These are phyloP conservation scores for Macroramphosus scolopax DNA, from an alignment of 2,797 vertebrate species.

Conservation along the genomic window DNA sequence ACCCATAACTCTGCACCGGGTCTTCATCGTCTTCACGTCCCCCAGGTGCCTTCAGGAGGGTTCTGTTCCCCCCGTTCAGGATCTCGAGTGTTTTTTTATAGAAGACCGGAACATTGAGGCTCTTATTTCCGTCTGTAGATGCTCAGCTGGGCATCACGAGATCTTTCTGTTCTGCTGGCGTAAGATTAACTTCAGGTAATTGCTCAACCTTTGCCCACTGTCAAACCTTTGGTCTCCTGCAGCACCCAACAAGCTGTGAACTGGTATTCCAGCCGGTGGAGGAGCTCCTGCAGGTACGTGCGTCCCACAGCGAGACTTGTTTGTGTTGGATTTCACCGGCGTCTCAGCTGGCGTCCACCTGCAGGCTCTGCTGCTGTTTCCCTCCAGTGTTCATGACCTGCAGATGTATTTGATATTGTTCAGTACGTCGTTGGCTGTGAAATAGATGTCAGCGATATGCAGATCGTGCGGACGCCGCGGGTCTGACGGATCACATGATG, in stretches of 20 bases:
- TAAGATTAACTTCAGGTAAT: slow-evolving; percentile 75
- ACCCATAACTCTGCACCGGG: slow-evolving; percentile 25
- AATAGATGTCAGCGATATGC: too few relatives aligned
- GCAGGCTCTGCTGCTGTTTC: background rate
- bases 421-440: too few relatives aligned
- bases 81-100: too few relatives aligned
- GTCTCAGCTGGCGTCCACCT: too few relatives aligned
- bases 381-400: too few relatives aligned
- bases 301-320: background rate
- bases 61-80: too few relatives aligned
- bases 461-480: too few relatives aligned
- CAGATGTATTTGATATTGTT: background rate
- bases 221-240: slow-evolving; percentile 66
- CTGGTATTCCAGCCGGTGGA: slow-evolving; percentile 38
- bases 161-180: slow-evolving; percentile 43
- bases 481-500: too few relatives aligned
- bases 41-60: too few relatives aligned
- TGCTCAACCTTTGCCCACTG: slow-evolving; percentile 74
- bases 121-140: background rate
- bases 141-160: slow-evolving; percentile 60
- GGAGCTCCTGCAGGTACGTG: slow-evolving; percentile 53
- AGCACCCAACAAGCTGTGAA: slow-evolving; percentile 15
- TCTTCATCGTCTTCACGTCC: too few relatives aligned
- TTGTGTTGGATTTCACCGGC: background rate
- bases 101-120: too few relatives aligned